Conservation (phyloP, 2,888 invertebrate species). For the Heliconius cydno region DNA sequence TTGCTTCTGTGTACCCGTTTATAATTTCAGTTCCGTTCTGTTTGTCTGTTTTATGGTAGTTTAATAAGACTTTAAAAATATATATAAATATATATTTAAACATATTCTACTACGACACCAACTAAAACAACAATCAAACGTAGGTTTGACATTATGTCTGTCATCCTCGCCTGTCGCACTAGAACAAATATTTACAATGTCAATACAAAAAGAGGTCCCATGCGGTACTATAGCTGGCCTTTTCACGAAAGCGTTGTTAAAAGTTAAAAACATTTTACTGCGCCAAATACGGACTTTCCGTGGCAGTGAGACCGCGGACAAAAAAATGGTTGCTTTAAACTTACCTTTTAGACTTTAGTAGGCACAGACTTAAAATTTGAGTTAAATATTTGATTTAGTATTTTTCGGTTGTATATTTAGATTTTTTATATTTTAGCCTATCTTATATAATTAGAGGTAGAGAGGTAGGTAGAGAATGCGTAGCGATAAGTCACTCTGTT, state of each 20-base stretch:
- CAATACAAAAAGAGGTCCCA: not conserved
- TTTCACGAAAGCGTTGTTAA: conserved; percentile 4
- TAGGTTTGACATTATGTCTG: not conserved
- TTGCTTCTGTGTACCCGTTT: too few relatives aligned
- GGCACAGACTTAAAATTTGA: not conserved
- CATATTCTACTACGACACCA: not conserved
- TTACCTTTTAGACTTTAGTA: not conserved
- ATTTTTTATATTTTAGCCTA: too few relatives aligned
- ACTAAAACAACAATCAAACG: not conserved
- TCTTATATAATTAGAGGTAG: too few relatives aligned
- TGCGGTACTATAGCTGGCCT: conserved; percentile 4
- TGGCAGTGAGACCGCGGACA: not conserved
- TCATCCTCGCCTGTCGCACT: conserved; percentile 9
- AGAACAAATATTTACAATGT: conserved; percentile 7
- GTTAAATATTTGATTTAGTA: not conserved
- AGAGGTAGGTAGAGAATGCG: too few relatives aligned
- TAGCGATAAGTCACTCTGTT: too few relatives aligned
- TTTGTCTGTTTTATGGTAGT: too few relatives aligned
- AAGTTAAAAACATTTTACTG: conserved; percentile 9
- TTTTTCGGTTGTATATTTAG: not conserved
- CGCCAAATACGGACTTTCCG: not conserved
- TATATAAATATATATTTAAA: not conserved
- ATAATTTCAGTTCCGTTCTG: too few relatives aligned
- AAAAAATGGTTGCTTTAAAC: not conserved
- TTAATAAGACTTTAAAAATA: not conserved